phyloP scores from a whole-genome alignment of 2,888 invertebrate species.

The Dorcus parallelipipedus region DNA sequence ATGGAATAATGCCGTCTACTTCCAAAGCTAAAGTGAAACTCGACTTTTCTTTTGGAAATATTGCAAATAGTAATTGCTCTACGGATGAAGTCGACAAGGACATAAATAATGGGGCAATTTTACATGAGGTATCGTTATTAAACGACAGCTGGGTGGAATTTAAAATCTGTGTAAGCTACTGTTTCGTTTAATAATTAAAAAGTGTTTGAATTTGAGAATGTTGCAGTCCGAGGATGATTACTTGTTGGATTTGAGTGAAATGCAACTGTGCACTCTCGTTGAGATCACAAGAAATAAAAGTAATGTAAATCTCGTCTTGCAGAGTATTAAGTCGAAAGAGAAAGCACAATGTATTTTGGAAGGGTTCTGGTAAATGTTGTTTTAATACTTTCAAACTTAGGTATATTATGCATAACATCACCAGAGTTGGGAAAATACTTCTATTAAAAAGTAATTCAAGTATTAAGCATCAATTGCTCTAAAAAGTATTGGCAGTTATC shows the following conservation, averaged over 20 bases:
- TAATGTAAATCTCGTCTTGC: slow-evolving; percentile 10
- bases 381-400: too few relatives aligned
- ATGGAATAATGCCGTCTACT: slow-evolving; percentile 16
- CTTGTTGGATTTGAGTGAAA: slow-evolving; percentile 39
- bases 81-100: background rate
- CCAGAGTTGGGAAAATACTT: too few relatives aligned
- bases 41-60: slow-evolving; percentile 28
- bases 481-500: too few relatives aligned
- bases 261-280: slow-evolving; percentile 44
- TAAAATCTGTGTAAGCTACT: background rate
- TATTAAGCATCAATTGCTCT: too few relatives aligned
- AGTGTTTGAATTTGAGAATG: slow-evolving; percentile 4
- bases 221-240: slow-evolving; percentile 16
- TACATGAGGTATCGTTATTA: background rate
- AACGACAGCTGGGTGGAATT: background rate
- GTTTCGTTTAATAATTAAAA: slow-evolving; percentile 26
- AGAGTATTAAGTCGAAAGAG: slow-evolving; percentile 26
- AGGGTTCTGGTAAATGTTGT: slow-evolving; percentile 30
- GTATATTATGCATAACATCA: too few relatives aligned
- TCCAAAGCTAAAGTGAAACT: slow-evolving; percentile 36
- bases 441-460: too few relatives aligned
- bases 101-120: background rate
- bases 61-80: background rate
- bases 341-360: slow-evolving; percentile 27
- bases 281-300: slow-evolving; percentile 1